Percentiles rank a stretch among this genome's conserved stretches.
Evolutionary conservation across 2,113 vertebrate species (phyloP).

Genomic region (Alouatta palliata): DNA sequence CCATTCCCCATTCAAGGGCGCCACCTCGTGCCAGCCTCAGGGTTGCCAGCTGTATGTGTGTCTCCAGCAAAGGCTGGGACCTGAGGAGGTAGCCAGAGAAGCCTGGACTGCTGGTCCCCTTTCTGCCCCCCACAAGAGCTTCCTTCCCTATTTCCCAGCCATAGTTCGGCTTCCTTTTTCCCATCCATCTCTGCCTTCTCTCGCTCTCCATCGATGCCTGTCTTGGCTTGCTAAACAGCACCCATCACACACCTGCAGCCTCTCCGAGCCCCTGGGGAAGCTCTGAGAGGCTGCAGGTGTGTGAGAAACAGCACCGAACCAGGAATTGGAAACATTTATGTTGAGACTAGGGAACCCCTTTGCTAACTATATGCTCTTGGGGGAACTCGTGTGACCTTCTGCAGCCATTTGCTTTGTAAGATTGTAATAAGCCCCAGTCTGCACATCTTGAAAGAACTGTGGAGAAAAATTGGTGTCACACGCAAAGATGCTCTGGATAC

Average conservation of each 20-base stretch:
- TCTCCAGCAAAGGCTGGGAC: background rate
- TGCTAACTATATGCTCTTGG: rapidly evolving
- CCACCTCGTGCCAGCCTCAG: slow-evolving; percentile 50
- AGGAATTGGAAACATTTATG: too few relatives aligned
- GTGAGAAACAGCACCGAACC: background rate
- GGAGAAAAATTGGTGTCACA: background rate
- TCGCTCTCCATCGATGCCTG: background rate
- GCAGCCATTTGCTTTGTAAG: background rate
- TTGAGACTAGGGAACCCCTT: background rate
- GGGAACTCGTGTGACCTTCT: background rate
- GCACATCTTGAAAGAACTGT: background rate
- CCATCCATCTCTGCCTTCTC: background rate
- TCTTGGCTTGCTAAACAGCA: background rate
- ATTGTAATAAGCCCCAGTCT: background rate
- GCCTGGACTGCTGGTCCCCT: background rate
- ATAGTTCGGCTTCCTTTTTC: rapidly evolving
- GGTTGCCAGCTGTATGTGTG: rapidly evolving
- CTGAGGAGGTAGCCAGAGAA: rapidly evolving
- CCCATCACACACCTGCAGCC: rapidly evolving
- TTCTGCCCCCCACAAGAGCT: background rate
- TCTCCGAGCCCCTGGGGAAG: background rate
- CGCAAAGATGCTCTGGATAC: background rate
- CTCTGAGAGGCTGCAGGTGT: background rate
- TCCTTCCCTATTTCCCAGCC: too few relatives aligned
- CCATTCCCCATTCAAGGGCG: slow-evolving; percentile 12